Evolutionary conservation across 1,140 invertebrate genomes (phyloP), one percentile per base, ranked within the genome.

Genomic region (Psilanteris sp.): DNA sequence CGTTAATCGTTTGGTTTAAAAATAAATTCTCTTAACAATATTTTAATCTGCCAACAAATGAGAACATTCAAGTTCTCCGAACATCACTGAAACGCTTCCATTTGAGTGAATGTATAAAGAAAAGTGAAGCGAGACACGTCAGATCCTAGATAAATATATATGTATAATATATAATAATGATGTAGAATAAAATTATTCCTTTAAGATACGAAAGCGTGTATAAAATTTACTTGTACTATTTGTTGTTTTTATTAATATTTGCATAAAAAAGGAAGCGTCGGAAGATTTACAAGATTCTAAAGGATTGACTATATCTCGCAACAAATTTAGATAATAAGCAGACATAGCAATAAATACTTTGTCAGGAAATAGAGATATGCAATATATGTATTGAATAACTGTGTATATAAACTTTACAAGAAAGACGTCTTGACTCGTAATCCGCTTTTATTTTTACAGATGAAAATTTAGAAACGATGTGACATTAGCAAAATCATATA

Each of bases 91-190:
- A 29, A 11, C 15, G 15, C 5, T 10, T 39, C 29, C 7, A 1
- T 18, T 31, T 31, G 8, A 27, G 18, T 66, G 44, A 52, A 72
- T 36, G n/a, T 13, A 29, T 31, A 62, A 59, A 68, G 15, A 59
- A 72, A 41, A 75, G 68, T 48, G 34, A 46, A 68, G 41, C n/a
- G 74, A 72, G 32, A 68, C 46, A 62, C 32, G 64, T 76, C 48
- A 73, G 67, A 54, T 46, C 36, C 24, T 41, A n/a, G n/a, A n/a
- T 43, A 46, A 16, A 64, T 3, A 11, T 5, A 24, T 50, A 50
- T 41, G 34, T 8, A 14, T 22, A 16, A 29, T 0, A 7, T n/a
- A 22, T 24, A 44, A 44, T n/a, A 27, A 44, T 29, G 7, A 14
- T 7, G 11, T n/a, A 22, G 27, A 43, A 43, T 18, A 22, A 57